phyloP scores from a whole-genome alignment of 2,113 vertebrate genomes.

The Epinephelus fuscoguttatus region DNA sequence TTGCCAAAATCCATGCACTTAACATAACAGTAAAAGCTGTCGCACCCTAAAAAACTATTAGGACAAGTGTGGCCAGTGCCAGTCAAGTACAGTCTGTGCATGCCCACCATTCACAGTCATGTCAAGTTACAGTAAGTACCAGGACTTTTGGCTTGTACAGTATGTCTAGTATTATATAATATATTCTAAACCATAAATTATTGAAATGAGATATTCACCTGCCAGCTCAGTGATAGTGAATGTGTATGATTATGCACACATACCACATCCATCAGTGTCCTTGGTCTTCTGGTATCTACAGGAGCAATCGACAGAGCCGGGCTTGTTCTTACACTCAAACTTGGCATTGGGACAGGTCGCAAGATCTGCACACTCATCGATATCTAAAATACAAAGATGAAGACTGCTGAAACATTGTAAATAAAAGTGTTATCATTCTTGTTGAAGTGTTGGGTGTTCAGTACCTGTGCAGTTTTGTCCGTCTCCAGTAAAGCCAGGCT shows the following conservation, averaged over 20 bases:
- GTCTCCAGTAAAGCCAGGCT: constrained; percentile 80
- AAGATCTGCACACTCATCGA: constrained; percentile 83
- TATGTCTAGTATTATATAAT: too few species aligned
- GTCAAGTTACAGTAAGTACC: too few species aligned
- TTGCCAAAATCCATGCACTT: too few species aligned
- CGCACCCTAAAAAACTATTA: too few species aligned
- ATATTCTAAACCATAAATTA: too few species aligned
- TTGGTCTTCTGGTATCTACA: constrained; percentile 81
- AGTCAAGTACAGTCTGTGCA: too few species aligned
- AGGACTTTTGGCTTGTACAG: too few species aligned
- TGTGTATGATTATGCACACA: constrained; percentile 23
- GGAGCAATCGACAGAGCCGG: constrained; percentile 80
- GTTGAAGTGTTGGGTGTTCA: not conserved
- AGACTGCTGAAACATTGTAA: not conserved
- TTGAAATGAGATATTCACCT: not conserved
- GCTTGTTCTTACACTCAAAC: constrained; percentile 85
- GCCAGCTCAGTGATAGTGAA: not conserved
- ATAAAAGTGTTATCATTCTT: not conserved
- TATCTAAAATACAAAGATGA: constrained; percentile 74
- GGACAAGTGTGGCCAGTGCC: too few species aligned
- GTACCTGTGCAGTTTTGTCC: constrained; percentile 86
- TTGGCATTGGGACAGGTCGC: constrained; percentile 85
- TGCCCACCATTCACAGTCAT: too few species aligned
- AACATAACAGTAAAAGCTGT: too few species aligned
- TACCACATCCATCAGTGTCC: constrained; percentile 82